These are phyloP conservation scores for Axinella damicornis DNA, from an alignment of 37 sponge, comb jelly and placozoan genomes.

Conservation along the genomic window DNA sequence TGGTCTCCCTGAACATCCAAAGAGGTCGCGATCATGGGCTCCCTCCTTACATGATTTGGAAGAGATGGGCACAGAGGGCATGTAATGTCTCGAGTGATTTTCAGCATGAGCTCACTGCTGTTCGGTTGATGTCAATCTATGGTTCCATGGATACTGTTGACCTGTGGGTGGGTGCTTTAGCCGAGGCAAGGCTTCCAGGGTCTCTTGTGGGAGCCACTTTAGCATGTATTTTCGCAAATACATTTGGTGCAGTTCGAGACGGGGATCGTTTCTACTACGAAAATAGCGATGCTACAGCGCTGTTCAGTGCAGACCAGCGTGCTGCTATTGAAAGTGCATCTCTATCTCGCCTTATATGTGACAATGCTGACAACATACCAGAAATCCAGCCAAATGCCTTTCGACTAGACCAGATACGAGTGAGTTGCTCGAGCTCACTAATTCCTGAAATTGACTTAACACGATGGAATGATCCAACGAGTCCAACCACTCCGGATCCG, in stretches of 20 bases:
- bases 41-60: conserved; percentile 71
- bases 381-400: conserved; percentile 72
- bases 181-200: conserved; percentile 76
- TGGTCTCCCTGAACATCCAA: conserved; percentile 85
- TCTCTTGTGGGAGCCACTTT: conserved; percentile 85
- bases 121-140: conserved; percentile 55
- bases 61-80: conserved; percentile 16
- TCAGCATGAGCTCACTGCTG: conserved; percentile 22
- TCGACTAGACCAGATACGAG: background rate
- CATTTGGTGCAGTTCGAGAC: conserved; percentile 83
- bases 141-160: conserved; percentile 72
- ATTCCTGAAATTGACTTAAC: conserved; percentile 9
- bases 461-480: background rate
- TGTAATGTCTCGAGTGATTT: conserved; percentile 18
- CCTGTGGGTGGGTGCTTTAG: conserved; percentile 82
- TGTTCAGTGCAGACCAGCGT: conserved; percentile 74
- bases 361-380: conserved; percentile 74
- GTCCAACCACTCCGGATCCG: no score
- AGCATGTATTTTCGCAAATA: conserved; percentile 85
- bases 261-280: conserved; percentile 95
- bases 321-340: conserved; percentile 49
- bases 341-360: conserved; percentile 83
- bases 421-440: background rate
- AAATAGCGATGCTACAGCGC: conserved; percentile 43
- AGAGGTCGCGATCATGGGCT: conserved; percentile 93